These are phyloP conservation scores for Gasterosteus aculeatus DNA, from an alignment of 2,113 vertebrate species.

Conservation along the genomic window DNA sequence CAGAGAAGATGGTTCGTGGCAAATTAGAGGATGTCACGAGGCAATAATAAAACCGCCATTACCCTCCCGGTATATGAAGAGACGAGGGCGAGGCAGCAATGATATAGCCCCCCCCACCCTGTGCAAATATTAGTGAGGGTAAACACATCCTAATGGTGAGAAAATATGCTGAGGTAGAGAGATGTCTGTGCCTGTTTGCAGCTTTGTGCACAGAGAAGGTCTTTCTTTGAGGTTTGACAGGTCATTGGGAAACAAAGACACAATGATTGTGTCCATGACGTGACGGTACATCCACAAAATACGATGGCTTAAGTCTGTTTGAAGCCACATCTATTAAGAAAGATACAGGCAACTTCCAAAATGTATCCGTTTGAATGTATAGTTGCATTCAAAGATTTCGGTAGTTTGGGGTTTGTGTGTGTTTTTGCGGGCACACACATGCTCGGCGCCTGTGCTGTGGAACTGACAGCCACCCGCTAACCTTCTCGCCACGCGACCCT, in stretches of 20 bases:
- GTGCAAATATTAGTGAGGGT: conserved; percentile 55
- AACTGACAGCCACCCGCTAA: conserved; percentile 67
- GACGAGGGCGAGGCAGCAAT: conserved; percentile 28
- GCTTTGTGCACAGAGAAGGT: not conserved
- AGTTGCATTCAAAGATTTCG: too few species aligned
- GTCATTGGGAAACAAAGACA: not conserved
- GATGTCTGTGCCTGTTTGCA: conserved; percentile 19
- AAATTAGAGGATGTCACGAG: conserved; percentile 60
- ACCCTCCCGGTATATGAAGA: conserved; percentile 40
- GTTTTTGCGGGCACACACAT: conserved; percentile 18
- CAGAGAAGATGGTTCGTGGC: conserved; percentile 45
- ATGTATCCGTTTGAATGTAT: not conserved
- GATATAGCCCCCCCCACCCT: conserved; percentile 22
- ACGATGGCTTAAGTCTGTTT: not conserved
- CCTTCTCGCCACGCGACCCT: conserved; percentile 53
- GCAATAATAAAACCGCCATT: conserved; percentile 59
- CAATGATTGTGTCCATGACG: not conserved
- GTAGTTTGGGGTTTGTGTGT: conserved; percentile 10
- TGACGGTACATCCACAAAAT: not conserved
- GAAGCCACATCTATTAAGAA: not conserved
- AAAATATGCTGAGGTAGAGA: conserved; percentile 6
- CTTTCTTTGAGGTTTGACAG: not conserved
- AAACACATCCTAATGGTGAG: conserved; percentile 41
- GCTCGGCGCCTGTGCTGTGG: conserved; percentile 16
- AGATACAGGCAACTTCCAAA: not conserved